These are phyloP conservation scores for Darevskia nairensis DNA, from an alignment of 2,797 vertebrate genomes.

Conservation along the genomic window DNA sequence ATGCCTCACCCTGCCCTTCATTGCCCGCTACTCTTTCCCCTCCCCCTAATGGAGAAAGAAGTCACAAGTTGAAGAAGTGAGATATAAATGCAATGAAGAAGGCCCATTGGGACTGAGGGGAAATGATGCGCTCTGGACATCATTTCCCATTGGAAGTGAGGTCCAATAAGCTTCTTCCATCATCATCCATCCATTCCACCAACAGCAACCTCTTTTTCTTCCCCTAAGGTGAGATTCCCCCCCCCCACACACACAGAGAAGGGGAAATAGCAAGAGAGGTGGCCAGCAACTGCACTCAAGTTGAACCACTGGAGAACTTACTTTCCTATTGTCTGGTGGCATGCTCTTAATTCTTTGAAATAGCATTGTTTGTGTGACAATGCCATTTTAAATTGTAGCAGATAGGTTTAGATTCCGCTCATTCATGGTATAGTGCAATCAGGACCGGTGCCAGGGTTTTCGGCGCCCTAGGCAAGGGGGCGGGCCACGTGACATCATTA, in stretches of 20 bases:
- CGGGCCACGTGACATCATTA: too few species aligned
- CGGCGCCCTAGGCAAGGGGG: too few species aligned
- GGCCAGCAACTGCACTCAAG: neutral
- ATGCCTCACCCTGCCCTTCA: neutral
- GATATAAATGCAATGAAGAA: neutral
- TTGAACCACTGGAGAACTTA: neutral
- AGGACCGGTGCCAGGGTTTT: too few species aligned
- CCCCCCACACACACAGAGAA: neutral
- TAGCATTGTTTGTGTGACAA: neutral
- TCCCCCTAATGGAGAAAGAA: neutral
- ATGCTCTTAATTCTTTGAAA: neutral
- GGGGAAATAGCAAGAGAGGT: neutral
- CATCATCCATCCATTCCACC: neutral
- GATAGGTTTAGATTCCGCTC: neutral
- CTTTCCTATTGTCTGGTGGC: neutral
- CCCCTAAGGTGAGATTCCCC: neutral
- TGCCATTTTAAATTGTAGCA: neutral
- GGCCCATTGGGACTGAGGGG: neutral
- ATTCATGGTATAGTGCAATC: neutral
- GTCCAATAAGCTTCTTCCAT: neutral
- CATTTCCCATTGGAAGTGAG: neutral
- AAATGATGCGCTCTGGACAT: too few species aligned
- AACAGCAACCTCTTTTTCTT: neutral
- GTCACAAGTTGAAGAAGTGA: neutral
- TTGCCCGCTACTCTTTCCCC: neutral